A percentile compares a stretch with the other conserved stretches of the same genome.
Evolutionary conservation across 2,888 invertebrate species (phyloP).

Genomic region (Amphipoea oculea): DNA sequence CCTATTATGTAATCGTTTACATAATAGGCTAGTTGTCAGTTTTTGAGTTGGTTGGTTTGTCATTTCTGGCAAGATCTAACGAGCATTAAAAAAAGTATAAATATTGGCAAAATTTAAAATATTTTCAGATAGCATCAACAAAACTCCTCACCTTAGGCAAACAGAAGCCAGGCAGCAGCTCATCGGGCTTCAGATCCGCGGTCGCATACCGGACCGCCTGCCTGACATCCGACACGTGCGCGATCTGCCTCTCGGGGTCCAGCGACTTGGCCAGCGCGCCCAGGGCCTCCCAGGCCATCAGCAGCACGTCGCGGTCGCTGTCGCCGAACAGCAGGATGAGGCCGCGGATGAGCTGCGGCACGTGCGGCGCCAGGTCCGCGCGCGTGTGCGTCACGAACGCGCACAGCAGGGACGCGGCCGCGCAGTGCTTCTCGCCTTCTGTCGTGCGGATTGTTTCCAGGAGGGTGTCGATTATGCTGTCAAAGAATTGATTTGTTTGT

Average conservation of each 20-base stretch:
- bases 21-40: too few relatives aligned
- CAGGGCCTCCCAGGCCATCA: constrained; percentile 97
- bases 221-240: constrained; percentile 96
- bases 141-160: constrained; percentile 93
- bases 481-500: neutral
- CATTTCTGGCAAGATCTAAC: neutral
- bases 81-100: neutral
- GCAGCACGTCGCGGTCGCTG: constrained; percentile 92
- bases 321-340: constrained; percentile 96
- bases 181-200: constrained; percentile 94
- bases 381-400: constrained; percentile 97
- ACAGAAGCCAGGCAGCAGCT: constrained; percentile 97
- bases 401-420: constrained; percentile 96
- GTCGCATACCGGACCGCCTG: constrained; percentile 98
- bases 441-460: constrained; percentile 70
- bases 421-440: constrained; percentile 91
- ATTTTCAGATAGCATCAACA: neutral
- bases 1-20: neutral
- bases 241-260: constrained; percentile 95
- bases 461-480: constrained; percentile 74
- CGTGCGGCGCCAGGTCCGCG: constrained; percentile 96
- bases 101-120: neutral
- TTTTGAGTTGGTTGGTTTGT: neutral
- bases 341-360: constrained; percentile 96
- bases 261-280: constrained; percentile 96